These are phyloP conservation scores for Mixornis gularis DNA, from an alignment of 2,113 vertebrate species.

Conservation along the genomic window DNA sequence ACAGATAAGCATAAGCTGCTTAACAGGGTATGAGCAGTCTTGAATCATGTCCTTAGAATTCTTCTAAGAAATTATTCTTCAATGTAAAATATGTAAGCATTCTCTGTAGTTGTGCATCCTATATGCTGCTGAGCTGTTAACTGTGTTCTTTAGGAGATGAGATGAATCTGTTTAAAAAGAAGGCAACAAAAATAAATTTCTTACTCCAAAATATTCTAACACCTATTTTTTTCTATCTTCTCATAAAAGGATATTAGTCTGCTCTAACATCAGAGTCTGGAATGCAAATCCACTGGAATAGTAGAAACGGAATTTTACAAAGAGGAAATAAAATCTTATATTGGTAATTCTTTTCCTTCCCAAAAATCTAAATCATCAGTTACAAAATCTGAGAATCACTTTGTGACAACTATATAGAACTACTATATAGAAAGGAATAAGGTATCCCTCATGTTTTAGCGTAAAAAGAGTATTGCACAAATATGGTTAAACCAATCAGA, in stretches of 20 bases:
- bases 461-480: not conserved
- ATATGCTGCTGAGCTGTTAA: not conserved
- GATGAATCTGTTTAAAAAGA: not conserved
- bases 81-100: not conserved
- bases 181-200: not conserved
- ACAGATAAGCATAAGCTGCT: not conserved
- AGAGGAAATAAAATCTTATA: not conserved
- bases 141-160: not conserved
- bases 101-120: not conserved
- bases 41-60: not conserved
- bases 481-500: not conserved
- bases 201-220: not conserved
- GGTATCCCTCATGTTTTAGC: not conserved
- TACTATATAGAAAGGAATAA: not conserved
- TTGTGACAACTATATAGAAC: not conserved
- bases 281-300: not conserved
- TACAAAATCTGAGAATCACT: not conserved
- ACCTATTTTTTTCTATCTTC: not conserved
- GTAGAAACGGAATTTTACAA: not conserved
- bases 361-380: not conserved
- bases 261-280: not conserved
- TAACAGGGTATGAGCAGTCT: not conserved
- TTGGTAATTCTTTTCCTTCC: fast-evolving
- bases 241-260: not conserved
- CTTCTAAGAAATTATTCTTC: not conserved